Conservation (phyloP, 2,888 invertebrate species). For the Drosophila hamatofila region DNA sequence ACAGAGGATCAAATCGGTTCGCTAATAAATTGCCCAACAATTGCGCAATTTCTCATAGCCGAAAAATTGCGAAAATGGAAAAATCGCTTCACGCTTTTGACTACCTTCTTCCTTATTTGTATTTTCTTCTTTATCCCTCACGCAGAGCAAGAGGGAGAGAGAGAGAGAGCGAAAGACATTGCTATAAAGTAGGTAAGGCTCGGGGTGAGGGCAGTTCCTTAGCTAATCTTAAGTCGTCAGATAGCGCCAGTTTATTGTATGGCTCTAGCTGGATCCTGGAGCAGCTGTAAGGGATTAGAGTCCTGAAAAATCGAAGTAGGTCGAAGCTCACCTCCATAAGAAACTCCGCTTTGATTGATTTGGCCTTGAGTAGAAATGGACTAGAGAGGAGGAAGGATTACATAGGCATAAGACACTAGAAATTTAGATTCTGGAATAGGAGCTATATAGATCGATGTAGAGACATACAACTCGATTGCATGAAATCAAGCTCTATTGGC, state of each 20-base stretch:
- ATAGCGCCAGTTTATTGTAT: conserved; percentile 49
- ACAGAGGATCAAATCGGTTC: conserved; percentile 47
- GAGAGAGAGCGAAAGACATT: conserved; percentile 50
- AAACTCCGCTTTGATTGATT: background rate
- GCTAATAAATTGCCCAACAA: conserved; percentile 82
- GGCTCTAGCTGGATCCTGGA: conserved; percentile 2
- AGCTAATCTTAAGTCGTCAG: conserved; percentile 69
- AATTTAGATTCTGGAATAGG: background rate
- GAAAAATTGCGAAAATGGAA: conserved; percentile 44
- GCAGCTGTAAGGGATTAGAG: conserved; percentile 64
- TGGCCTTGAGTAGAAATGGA: background rate
- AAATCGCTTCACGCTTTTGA: conserved; percentile 57
- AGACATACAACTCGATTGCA: background rate
- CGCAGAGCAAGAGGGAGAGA: background rate
- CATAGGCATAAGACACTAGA: background rate
- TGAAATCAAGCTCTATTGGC: too few relatives aligned
- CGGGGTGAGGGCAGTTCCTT: background rate
- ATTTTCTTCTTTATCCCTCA: conserved; percentile 31
- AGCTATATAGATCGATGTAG: background rate
- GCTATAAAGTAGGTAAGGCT: conserved; percentile 58
- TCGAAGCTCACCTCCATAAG: background rate
- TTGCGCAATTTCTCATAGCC: conserved; percentile 76
- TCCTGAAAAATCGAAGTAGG: background rate
- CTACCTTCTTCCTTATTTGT: conserved; percentile 35
- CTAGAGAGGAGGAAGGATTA: too few relatives aligned